Evolutionary conservation across 2,113 vertebrate genomes (phyloP), one percentile per base, ranked within the genome.

Genomic region (Synodontis membranacea): DNA sequence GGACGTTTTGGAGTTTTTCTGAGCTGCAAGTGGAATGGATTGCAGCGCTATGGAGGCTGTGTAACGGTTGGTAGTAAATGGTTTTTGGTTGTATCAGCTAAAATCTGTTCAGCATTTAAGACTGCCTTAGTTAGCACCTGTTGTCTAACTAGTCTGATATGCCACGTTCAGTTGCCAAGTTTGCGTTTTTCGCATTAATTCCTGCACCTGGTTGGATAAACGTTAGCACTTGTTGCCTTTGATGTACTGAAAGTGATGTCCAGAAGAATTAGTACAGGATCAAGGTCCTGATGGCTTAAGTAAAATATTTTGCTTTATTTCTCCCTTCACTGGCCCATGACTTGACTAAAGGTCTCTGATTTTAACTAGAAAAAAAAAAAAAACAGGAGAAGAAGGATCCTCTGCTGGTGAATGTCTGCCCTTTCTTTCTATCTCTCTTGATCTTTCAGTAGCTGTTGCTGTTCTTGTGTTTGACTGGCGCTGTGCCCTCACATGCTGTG

Each of bases 361-460:
- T 74, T 19, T 56, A 46, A 60, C 70, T 79, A 42, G 48, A 74
- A 50, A 50, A 34, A 21, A 52, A 15, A 9, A 25, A 12, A 23
- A 68, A 34, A n/a, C n/a, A n/a, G 17, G 7, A 31, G 2, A 44
- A 70, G n/a, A 31, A 80, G 25, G n/a, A 62, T 81, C 46, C 28
- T 19, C 3, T 54, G 48, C 31, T 34, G n/a, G 11, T 60, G 54
- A 66, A 79, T 70, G 37, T 42, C 60, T 42, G 60, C 58, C 50
- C 48, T 68, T 64, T 80, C 54, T 17, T 11, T 46, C 21, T 82
- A 70, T 34, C 48, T n/a, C 44, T 75, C 56, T 75, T 89, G 85
- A 89, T 89, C 85, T 88, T 39, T 89, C 21, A 70, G 72, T 86
- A 42, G 44, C 82, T 86, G 68, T 39, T 52, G 87, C 62, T 62